Evolutionary conservation across 2,113 vertebrate species (phyloP).

Genomic region (Amphiprion ocellaris): DNA sequence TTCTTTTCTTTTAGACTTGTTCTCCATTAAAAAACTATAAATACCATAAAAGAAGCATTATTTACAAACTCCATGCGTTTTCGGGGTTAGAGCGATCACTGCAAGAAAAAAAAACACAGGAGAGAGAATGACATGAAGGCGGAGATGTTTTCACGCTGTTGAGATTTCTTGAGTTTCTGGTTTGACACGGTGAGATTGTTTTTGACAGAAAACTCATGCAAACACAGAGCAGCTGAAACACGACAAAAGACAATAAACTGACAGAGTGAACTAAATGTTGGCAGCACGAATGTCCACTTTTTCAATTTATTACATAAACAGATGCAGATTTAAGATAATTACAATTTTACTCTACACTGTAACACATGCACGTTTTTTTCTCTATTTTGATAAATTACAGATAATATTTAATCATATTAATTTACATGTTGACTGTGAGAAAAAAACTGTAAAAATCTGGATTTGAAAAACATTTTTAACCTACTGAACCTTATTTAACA

Average conservation of each 20-base stretch:
- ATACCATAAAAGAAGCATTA: constrained; percentile 95
- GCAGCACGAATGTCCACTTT: too few species aligned
- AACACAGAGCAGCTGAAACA: constrained; percentile 30
- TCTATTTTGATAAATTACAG: too few species aligned
- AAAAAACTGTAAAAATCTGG: too few species aligned
- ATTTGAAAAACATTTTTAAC: too few species aligned
- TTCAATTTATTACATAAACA: too few species aligned
- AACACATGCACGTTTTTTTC: too few species aligned
- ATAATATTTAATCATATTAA: too few species aligned
- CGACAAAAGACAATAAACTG: not conserved
- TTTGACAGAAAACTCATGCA: constrained; percentile 56
- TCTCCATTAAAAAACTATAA: constrained; percentile 91
- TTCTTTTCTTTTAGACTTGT: constrained; percentile 73
- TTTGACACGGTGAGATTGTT: constrained; percentile 21
- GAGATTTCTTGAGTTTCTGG: constrained; percentile 34
- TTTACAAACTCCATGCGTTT: constrained; percentile 99
- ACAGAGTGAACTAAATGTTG: too few species aligned
- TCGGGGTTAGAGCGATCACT: constrained; percentile 96
- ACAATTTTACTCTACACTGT: too few species aligned
- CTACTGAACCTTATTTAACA: too few species aligned
- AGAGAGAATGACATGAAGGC: constrained; percentile 58
- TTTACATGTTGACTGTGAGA: too few species aligned
- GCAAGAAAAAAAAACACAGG: constrained; percentile 85
- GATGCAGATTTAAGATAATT: too few species aligned
- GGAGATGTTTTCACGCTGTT: constrained; percentile 8